phyloP scores from a whole-genome alignment of 2,888 invertebrate species.

The Metopia argyrocephala region DNA sequence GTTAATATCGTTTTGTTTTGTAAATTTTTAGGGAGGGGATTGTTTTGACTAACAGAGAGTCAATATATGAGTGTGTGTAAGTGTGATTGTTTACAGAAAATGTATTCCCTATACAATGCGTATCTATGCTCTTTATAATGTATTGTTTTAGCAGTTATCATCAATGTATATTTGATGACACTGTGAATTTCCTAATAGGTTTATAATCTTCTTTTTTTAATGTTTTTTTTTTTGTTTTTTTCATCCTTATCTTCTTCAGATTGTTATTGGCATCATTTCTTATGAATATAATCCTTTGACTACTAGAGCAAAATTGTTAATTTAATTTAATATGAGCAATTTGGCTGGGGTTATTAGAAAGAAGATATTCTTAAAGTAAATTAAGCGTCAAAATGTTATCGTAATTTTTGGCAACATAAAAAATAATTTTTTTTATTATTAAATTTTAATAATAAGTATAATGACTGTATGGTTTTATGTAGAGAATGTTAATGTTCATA shows the following conservation, averaged over 20 bases:
- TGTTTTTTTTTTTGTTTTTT: neutral
- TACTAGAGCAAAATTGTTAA: neutral
- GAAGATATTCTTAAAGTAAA: neutral
- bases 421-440: too few species aligned
- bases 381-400: neutral
- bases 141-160: constrained; percentile 17
- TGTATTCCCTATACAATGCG: neutral
- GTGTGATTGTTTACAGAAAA: neutral
- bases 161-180: constrained; percentile 14
- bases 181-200: constrained; percentile 8
- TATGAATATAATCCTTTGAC: constrained; percentile 16
- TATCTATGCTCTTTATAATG: neutral
- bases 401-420: too few species aligned
- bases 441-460: too few species aligned
- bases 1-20: neutral
- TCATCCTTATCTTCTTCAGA: neutral
- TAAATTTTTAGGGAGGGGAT: neutral
- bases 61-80: too few species aligned
- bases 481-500: too few species aligned
- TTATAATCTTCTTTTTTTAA: neutral
- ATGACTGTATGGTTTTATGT: too few species aligned
- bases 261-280: neutral
- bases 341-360: neutral
- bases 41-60: neutral
- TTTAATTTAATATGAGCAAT: constrained; percentile 1